Evolutionary conservation across 2,888 invertebrate species (phyloP).

Genomic region (Rhagonycha fulva): DNA sequence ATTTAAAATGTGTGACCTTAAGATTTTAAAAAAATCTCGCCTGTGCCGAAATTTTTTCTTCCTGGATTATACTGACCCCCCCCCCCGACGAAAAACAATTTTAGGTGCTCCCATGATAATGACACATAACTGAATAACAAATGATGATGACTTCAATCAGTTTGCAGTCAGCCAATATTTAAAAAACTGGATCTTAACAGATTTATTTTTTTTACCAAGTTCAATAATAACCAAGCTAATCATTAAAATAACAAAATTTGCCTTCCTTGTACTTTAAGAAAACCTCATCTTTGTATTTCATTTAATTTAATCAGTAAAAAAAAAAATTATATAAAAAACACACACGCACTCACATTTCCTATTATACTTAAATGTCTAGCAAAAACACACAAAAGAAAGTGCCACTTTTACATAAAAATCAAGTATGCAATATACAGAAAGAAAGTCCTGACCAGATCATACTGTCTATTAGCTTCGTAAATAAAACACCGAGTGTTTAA

Average conservation of each 20-base stretch:
- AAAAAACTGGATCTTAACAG: too few species aligned
- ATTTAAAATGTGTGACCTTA: too few species aligned
- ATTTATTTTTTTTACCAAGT: too few species aligned
- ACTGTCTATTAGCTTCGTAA: neutral
- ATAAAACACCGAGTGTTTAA: neutral
- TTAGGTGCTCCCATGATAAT: too few species aligned
- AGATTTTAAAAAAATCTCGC: too few species aligned
- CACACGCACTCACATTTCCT: neutral
- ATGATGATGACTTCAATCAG: too few species aligned
- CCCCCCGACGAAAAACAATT: too few species aligned
- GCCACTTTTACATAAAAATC: slow-evolving; percentile 18
- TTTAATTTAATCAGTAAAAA: neutral
- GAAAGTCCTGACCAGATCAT: slow-evolving; percentile 35
- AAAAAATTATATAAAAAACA: neutral
- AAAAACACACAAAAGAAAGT: slow-evolving; percentile 14
- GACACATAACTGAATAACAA: too few species aligned
- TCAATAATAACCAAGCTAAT: too few species aligned
- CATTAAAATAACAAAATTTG: neutral
- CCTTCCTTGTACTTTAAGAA: neutral
- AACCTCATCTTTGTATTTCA: neutral
- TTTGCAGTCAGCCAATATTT: too few species aligned
- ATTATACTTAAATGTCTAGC: slow-evolving; percentile 11
- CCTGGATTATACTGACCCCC: too few species aligned
- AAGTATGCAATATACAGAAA: slow-evolving; percentile 26
- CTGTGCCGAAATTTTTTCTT: too few species aligned